Conservation (phyloP, 2,888 invertebrate genomes). For the Eristalinus sepulchralis region DNA sequence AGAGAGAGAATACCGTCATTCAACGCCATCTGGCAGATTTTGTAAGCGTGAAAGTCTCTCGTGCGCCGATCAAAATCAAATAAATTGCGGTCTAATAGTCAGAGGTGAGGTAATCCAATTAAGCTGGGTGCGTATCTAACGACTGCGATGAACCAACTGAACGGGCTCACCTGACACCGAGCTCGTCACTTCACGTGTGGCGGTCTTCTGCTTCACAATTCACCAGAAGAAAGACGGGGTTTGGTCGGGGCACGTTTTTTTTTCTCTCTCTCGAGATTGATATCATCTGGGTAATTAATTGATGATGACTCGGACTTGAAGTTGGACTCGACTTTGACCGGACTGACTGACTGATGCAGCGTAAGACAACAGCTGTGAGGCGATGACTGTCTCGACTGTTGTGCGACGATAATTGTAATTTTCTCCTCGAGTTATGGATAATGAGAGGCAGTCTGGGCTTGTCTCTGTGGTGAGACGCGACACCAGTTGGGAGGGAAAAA, state of each 20-base stretch:
- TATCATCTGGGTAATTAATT: not conserved
- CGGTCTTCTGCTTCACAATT: not conserved
- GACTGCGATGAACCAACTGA: not conserved
- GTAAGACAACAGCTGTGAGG: not conserved
- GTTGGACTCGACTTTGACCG: not conserved
- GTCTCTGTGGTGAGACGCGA: not conserved
- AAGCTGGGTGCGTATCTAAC: not conserved
- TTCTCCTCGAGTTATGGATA: not conserved
- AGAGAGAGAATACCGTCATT: too few relatives aligned
- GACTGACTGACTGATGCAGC: not conserved
- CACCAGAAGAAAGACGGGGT: not conserved
- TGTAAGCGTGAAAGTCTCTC: not conserved
- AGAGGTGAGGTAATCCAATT: not conserved
- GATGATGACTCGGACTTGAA: not conserved
- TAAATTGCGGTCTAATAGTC: not conserved
- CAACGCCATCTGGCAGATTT: not conserved
- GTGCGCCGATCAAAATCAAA: not conserved
- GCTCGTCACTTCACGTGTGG: not conserved
- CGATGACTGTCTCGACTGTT: not conserved
- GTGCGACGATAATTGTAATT: not conserved
- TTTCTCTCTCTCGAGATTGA: not conserved
- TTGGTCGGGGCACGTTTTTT: not conserved
- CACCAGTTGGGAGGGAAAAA: not conserved
- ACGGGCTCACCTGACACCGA: not conserved
- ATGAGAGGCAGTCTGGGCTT: not conserved